These are phyloP conservation scores for Fragum sueziense DNA, from an alignment of 2,888 invertebrate species.

Conservation along the genomic window DNA sequence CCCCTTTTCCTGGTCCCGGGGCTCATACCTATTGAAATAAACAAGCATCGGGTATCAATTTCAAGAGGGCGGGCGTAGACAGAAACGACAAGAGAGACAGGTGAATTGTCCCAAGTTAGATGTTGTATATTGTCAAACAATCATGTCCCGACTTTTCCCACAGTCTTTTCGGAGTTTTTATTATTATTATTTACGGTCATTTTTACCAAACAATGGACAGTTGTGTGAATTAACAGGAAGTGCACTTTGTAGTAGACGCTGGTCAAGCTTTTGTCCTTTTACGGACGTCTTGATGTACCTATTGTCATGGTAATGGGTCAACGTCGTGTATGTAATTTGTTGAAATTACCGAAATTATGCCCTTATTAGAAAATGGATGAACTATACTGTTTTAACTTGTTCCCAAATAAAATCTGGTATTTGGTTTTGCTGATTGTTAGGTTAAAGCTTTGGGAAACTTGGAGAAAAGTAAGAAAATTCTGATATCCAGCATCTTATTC, in stretches of 20 bases:
- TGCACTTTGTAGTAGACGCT: slow-evolving; percentile 13
- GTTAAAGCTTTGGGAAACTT: no score
- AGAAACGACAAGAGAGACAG: slow-evolving; percentile 50
- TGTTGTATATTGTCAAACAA: slow-evolving; percentile 56
- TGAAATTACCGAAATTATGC: not conserved
- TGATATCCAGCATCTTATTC: no score
- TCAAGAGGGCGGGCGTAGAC: slow-evolving; percentile 53
- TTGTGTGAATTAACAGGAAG: slow-evolving; percentile 54
- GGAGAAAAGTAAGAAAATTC: no score
- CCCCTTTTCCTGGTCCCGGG: not conserved
- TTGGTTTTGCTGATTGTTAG: no score
- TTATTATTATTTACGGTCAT: slow-evolving; percentile 49
- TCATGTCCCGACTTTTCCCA: slow-evolving; percentile 53
- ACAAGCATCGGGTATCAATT: slow-evolving; percentile 39
- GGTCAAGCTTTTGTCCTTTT: slow-evolving; percentile 18
- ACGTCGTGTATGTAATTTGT: slow-evolving; percentile 7
- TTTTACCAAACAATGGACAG: slow-evolving; percentile 15
- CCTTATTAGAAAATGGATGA: no score
- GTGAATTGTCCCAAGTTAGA: slow-evolving; percentile 51
- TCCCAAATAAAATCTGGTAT: no score
- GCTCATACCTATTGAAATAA: slow-evolving; percentile 12
- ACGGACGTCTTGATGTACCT: not conserved
- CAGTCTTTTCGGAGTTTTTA: slow-evolving; percentile 26
- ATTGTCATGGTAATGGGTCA: slow-evolving; percentile 21
- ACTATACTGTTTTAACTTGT: no score